Evolutionary conservation across 2,888 invertebrate genomes (phyloP), one percentile per base, ranked within the genome.

Genomic region (Agonopterix heracliana): DNA sequence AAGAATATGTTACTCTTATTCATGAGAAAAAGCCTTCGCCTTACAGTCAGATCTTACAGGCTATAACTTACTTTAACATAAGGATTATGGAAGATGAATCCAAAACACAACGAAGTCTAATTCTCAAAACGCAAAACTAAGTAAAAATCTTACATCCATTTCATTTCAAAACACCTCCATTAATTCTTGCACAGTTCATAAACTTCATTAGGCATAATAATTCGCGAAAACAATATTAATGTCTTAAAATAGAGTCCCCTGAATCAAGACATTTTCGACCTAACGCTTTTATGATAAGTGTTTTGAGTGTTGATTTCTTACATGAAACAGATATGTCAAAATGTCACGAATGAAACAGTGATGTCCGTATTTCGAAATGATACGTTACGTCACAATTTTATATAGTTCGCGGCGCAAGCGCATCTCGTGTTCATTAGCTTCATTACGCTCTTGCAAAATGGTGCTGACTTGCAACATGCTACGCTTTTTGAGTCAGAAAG

Each of bases 301-400:
- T 26, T 26, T 26, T 26, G 26, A 26, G 26, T 5, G 26, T 26
- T 26, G 26, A 26, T 7, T 26, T 26, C 26, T 26, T 26, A 26
- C 26, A 26, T 26, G 26, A 26, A 26, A 26, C 26, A 26, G 26
- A 26, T 26, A 26, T 26, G 26, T 26, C 55, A 52, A 52, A 53
- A 48, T 48, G 48, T 48, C 51, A 41, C 48, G 38, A 44, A 41
- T 34, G 47, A 17, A 17, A 17, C 34, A 34, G 38, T 46, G 46
- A 49, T 42, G 47, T 45, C 44, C 44, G 48, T 36, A 34, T 52
- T 49, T 45, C 44, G 52, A 47, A 75, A 60, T 52, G 45, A n/a
- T 47, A 51, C 34, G 61, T 79, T 78, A 71, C 72, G 62, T 74
- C 74, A 78, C 64, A 69, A 68, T 74, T 78, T 77, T 77, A 73